A percentile compares a stretch with the other conserved stretches of the same genome.
Conservation (phyloP, 1,140 invertebrate genomes). For the Zaprionus tsacasi region DNA sequence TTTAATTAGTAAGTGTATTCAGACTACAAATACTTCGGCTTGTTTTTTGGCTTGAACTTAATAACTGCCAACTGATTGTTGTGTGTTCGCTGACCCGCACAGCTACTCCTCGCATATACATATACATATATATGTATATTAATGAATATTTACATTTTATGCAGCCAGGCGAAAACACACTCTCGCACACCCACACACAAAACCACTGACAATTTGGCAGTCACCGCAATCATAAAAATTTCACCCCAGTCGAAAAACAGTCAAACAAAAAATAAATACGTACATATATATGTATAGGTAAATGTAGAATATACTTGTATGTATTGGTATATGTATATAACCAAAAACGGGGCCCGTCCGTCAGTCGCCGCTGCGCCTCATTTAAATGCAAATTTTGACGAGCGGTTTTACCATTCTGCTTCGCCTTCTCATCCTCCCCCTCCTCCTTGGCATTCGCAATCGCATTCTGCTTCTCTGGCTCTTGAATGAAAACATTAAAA, state of each 20-base stretch:
- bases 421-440: background rate
- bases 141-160: slow-evolving; percentile 76
- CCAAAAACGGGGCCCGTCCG: slow-evolving; percentile 50
- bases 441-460: background rate
- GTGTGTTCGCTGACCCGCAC: slow-evolving; percentile 56
- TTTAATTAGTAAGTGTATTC: slow-evolving; percentile 6
- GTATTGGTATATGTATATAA: slow-evolving; percentile 27
- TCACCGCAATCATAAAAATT: slow-evolving; percentile 83
- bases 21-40: background rate
- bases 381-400: slow-evolving; percentile 83
- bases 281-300: background rate
- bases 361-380: slow-evolving; percentile 78
- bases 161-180: slow-evolving; percentile 46
- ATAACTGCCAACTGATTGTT: slow-evolving; percentile 35
- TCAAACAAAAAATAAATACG: slow-evolving; percentile 25
- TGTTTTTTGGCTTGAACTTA: slow-evolving; percentile 15
- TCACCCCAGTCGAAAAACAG: slow-evolving; percentile 36
- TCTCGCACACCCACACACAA: slow-evolving; percentile 42
- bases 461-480: slow-evolving; percentile 44
- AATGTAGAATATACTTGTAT: slow-evolving; percentile 10
- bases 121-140: slow-evolving; percentile 24
- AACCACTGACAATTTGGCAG: slow-evolving; percentile 80
- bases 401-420: slow-evolving; percentile 74
- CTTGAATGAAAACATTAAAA: slow-evolving; percentile 81
- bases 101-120: background rate